Evolutionary conservation across 2,888 invertebrate species (phyloP).

Genomic region (Cheilosia vulpina): DNA sequence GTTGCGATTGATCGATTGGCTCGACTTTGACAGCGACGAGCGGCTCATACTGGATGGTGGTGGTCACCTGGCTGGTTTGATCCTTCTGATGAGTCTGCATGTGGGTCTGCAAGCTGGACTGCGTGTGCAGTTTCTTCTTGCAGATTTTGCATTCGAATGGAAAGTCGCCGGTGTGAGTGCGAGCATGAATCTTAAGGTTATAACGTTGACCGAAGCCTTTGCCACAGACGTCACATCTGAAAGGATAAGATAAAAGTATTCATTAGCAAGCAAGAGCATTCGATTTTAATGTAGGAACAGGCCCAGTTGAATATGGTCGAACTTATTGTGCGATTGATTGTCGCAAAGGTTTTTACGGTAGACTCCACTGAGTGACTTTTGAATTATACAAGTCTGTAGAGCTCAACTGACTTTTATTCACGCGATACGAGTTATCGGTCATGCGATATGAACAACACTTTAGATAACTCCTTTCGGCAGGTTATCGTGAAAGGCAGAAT

Average conservation of each 20-base stretch:
- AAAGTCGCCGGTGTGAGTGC: conserved; percentile 83
- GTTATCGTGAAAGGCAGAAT: no score
- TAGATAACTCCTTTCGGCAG: no score
- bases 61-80: conserved; percentile 79
- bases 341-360: no score
- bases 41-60: conserved; percentile 77
- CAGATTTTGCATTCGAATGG: conserved; percentile 83
- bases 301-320: background rate
- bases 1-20: conserved; percentile 65
- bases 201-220: conserved; percentile 83
- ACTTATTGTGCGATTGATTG: no score
- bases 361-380: no score
- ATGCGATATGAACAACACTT: no score
- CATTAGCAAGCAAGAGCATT: background rate
- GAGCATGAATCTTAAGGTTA: conserved; percentile 83
- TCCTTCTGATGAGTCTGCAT: conserved; percentile 82
- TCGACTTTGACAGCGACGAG: conserved; percentile 68
- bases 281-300: background rate
- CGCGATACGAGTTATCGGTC: no score
- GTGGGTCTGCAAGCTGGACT: conserved; percentile 82
- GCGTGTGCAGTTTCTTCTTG: conserved; percentile 82
- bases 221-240: conserved; percentile 83
- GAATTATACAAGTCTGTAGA: no score
- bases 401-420: no score
- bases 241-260: conserved; percentile 17